Evolutionary conservation across 2,797 vertebrate species (phyloP), one percentile per base, ranked within the genome.

Genomic region (Perodicticus potto): DNA sequence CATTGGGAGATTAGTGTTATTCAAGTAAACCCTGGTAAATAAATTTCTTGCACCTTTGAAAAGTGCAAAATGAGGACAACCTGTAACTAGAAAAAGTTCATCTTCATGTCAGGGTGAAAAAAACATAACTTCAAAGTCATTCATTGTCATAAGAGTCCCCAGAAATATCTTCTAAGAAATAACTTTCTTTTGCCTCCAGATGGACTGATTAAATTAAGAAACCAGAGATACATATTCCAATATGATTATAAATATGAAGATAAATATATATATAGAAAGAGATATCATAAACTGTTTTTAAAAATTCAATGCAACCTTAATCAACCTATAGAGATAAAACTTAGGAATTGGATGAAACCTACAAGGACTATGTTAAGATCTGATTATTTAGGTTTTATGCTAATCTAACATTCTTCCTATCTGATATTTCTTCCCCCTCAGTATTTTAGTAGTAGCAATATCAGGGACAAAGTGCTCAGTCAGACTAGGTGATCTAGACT

Each of bases 141-240:
- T 86, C 49, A 49, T 53, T 97, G 93, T 94, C 74, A 97, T 92
- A 87, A 98, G 49, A 87, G 73, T 8, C 10, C 22, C 11, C 27
- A 40, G 69, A 59, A 80, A 78, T 94, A 96, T 87, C 53, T 87
- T 93, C 40, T 73, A 61, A 85, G 94, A 84, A 97, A 92, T 57
- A 78, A 67, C 93, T 98, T 98, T 87, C 97, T 98, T 98, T 98
- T 95, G 80, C 37, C 95, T 98, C 94, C 91, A 98, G 97, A 98
- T 97, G 59, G 88, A 96, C 80, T 98, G 91, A 94, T 97, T 94
- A 97, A 89, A 96, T 97, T 97, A 97, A 97, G 95, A 95, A 97
- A 89, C 0, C 0, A 95, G 82, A 78, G 45, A 97, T 97, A 98
- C 95, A 98, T 98, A 97, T 98, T 98, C 49, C 95, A 97, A 96